Percentiles rank a stretch among this genome's conserved stretches.
Conservation (phyloP, 2,797 vertebrate species). For the Sebastes vulpes region DNA sequence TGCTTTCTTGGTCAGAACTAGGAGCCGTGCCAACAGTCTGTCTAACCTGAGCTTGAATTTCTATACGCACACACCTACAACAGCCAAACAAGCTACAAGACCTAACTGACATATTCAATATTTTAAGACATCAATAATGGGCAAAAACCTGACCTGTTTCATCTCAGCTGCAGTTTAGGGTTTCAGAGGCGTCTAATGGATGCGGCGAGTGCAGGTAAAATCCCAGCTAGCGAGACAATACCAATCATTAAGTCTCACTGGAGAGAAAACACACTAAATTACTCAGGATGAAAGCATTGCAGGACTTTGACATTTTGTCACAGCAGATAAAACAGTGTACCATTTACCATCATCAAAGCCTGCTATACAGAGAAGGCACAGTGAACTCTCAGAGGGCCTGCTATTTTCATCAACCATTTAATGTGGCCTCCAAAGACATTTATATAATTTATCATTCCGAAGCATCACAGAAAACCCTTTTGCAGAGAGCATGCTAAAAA, state of each 20-base stretch:
- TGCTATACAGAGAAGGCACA: slow-evolving; percentile 47
- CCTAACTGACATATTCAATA: slow-evolving; percentile 56
- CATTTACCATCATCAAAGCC: slow-evolving; percentile 74
- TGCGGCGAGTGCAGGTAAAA: slow-evolving; percentile 32
- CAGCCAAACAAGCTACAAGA: slow-evolving; percentile 39
- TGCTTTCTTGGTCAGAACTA: slow-evolving; percentile 60
- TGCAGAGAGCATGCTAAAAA: slow-evolving; percentile 41
- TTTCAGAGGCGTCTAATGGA: slow-evolving; percentile 58
- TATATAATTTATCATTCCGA: slow-evolving; percentile 74
- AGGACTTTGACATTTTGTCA: slow-evolving; percentile 49
- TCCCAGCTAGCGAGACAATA: slow-evolving; percentile 28
- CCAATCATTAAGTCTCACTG: neutral
- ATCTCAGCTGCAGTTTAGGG: slow-evolving; percentile 37
- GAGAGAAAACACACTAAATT: slow-evolving; percentile 17
- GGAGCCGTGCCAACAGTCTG: slow-evolving; percentile 54
- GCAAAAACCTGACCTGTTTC: slow-evolving; percentile 40
- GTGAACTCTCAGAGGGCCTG: slow-evolving; percentile 54
- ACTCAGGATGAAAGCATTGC: slow-evolving; percentile 42
- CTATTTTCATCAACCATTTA: slow-evolving; percentile 78
- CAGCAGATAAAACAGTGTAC: slow-evolving; percentile 57
- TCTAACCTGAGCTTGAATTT: slow-evolving; percentile 55
- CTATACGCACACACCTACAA: slow-evolving; percentile 7
- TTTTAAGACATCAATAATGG: slow-evolving; percentile 65
- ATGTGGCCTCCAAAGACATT: slow-evolving; percentile 75
- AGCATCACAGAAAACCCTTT: slow-evolving; percentile 56